These are phyloP conservation scores for Cossypha caffra DNA, from an alignment of 2,797 vertebrate species.

Conservation along the genomic window DNA sequence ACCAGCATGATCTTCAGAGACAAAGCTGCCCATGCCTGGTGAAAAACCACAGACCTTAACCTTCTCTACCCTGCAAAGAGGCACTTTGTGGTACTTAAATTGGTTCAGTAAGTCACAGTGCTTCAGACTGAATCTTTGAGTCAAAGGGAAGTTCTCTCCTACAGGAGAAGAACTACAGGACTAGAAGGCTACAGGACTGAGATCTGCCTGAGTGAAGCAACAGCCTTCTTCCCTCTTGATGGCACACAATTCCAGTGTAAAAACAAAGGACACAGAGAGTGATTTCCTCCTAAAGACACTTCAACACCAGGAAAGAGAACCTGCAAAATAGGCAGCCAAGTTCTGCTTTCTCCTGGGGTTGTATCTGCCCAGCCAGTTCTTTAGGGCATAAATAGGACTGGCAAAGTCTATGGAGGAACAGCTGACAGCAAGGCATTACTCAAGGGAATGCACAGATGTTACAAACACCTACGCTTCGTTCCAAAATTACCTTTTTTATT, in stretches of 20 bases:
- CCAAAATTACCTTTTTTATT: conserved; percentile 55
- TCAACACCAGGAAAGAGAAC: background rate
- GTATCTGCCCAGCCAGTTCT: background rate
- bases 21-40: background rate
- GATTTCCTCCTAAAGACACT: background rate
- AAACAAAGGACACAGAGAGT: background rate
- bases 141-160: background rate
- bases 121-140: background rate
- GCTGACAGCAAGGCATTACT: conserved; percentile 36
- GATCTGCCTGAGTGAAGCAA: background rate
- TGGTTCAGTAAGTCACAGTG: background rate
- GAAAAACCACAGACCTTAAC: background rate
- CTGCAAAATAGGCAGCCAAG: background rate
- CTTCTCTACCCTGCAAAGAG: background rate
- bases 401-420: conserved; percentile 9
- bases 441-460: conserved; percentile 39
- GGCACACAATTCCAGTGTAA: background rate
- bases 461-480: conserved; percentile 41
- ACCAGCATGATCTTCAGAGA: background rate
- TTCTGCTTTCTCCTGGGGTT: background rate
- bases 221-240: background rate
- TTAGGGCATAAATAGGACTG: background rate
- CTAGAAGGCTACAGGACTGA: background rate
- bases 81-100: background rate
- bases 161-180: no score